A percentile compares a stretch with the other conserved stretches of the same genome.
Conservation (phyloP, 2,797 vertebrate species). For the Ibycter americanus region DNA sequence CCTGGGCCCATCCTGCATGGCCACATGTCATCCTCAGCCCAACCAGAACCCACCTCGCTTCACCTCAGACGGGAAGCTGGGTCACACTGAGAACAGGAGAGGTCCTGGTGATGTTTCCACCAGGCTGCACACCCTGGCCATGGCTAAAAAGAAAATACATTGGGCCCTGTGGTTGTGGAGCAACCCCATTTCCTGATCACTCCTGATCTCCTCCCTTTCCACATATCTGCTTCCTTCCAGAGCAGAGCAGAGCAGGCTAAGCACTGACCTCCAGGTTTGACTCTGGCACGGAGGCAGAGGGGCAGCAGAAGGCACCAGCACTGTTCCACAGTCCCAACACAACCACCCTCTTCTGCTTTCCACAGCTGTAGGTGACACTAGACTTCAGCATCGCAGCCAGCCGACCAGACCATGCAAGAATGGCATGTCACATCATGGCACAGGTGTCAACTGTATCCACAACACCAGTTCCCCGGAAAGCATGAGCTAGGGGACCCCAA, state of each 20-base stretch:
- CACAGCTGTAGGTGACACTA: background rate
- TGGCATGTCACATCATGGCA: accelerated
- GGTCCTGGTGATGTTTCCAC: background rate
- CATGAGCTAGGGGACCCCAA: background rate
- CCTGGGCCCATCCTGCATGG: background rate
- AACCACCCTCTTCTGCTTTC: background rate
- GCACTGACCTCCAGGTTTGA: background rate
- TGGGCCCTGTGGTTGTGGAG: background rate
- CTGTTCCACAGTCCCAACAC: background rate
- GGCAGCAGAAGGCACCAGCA: background rate
- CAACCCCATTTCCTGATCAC: background rate
- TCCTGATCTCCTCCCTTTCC: background rate
- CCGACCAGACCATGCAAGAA: accelerated
- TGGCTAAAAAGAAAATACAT: background rate
- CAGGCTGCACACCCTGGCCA: background rate
- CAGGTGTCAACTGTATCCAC: background rate
- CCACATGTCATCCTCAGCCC: background rate
- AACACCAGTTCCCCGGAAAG: background rate
- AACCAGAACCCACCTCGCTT: background rate
- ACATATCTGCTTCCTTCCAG: background rate
- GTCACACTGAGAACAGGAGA: background rate
- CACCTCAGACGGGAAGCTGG: background rate
- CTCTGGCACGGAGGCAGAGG: background rate
- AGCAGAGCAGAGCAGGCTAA: background rate
- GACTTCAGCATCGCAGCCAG: background rate